A percentile compares a stretch with the other conserved stretches of the same genome.
phyloP scores from a whole-genome alignment of 2,797 vertebrate species.

The Myioborus miniatus region DNA sequence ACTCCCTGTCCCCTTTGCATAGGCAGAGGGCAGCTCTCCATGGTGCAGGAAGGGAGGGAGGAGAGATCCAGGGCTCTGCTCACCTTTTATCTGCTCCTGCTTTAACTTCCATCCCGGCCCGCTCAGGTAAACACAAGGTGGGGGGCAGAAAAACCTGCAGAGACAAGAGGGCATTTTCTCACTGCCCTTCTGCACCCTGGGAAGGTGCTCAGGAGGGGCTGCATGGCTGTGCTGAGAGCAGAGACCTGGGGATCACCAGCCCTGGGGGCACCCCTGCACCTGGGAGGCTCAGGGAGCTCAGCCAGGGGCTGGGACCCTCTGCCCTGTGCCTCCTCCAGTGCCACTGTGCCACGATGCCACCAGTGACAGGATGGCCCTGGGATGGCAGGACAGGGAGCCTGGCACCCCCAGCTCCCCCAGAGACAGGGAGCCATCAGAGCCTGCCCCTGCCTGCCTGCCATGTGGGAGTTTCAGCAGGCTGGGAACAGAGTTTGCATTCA shows the following conservation, averaged over 20 bases:
- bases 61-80: not conserved
- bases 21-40: not conserved
- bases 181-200: not conserved
- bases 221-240: not conserved
- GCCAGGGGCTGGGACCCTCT: not conserved
- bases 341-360: not conserved
- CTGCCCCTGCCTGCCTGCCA: not conserved
- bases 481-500: constrained; percentile 64
- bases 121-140: constrained; percentile 90
- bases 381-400: not conserved
- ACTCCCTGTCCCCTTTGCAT: not conserved
- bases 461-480: not conserved
- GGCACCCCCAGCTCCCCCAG: not conserved
- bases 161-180: not conserved
- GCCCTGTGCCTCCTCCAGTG: not conserved
- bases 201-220: rapidly evolving
- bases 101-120: constrained; percentile 88
- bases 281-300: rapidly evolving
- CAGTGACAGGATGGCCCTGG: not conserved
- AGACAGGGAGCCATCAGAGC: not conserved
- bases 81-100: constrained; percentile 86
- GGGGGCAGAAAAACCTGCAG: constrained; percentile 93
- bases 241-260: not conserved
- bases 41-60: not conserved
- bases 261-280: rapidly evolving